phyloP scores from a whole-genome alignment of 2,113 vertebrate species.

The Strix aluco region DNA sequence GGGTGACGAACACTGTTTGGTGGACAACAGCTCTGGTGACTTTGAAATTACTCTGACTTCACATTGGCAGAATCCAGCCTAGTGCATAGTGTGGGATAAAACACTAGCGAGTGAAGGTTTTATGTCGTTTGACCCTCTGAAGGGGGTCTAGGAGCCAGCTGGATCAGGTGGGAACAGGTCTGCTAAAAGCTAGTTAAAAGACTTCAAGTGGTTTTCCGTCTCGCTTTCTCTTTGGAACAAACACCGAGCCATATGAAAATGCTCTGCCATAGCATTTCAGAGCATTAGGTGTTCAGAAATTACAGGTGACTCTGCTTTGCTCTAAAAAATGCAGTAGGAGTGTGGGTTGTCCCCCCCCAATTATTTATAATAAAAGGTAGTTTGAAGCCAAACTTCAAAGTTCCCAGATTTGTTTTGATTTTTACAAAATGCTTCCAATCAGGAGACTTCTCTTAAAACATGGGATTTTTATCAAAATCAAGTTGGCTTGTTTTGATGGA shows the following conservation, averaged over 20 bases:
- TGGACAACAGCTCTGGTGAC: neutral
- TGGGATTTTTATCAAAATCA: neutral
- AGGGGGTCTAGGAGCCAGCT: neutral
- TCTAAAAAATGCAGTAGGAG: slow-evolving; percentile 7
- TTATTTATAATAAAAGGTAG: neutral
- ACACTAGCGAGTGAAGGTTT: neutral
- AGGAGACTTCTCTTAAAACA: neutral
- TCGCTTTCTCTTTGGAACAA: neutral
- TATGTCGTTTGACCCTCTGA: neutral
- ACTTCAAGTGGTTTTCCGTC: neutral
- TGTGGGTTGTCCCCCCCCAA: neutral
- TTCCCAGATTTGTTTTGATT: slow-evolving; percentile 27
- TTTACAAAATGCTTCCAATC: neutral
- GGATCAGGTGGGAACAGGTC: neutral
- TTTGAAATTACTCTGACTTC: neutral
- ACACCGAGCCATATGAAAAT: neutral
- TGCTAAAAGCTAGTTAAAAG: slow-evolving; percentile 28
- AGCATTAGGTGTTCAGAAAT: neutral
- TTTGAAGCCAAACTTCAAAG: neutral
- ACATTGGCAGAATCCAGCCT: neutral
- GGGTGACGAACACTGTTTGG: too few relatives aligned
- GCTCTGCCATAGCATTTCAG: neutral
- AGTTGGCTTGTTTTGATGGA: neutral
- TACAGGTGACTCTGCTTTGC: slow-evolving; percentile 7
- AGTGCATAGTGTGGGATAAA: neutral